Evolutionary conservation across 2,888 invertebrate genomes (phyloP).

Genomic region (Hyalella azteca): DNA sequence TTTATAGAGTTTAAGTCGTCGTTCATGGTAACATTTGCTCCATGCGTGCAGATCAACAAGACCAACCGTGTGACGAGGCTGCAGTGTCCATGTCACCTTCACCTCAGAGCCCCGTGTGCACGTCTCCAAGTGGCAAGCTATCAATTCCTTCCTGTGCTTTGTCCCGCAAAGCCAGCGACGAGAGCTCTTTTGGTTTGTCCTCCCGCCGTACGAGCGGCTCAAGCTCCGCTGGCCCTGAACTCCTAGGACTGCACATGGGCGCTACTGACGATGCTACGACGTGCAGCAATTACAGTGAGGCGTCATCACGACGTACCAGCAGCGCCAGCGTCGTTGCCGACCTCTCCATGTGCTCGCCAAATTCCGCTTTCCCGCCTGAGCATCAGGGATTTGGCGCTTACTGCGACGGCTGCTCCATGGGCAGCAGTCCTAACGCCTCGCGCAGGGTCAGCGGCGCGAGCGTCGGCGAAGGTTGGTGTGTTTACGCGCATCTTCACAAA

Average conservation of each 20-base stretch:
- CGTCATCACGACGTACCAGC: conserved; percentile 31
- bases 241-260: conserved; percentile 59
- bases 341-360: conserved; percentile 23
- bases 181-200: conserved; percentile 60
- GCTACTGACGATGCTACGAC: background rate
- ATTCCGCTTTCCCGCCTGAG: conserved; percentile 6
- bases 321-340: conserved; percentile 4
- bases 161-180: conserved; percentile 18
- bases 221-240: conserved; percentile 13
- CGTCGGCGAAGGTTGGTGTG: background rate
- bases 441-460: conserved; percentile 23
- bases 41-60: no score
- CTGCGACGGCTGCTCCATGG: conserved; percentile 2
- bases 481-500: no score
- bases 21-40: no score
- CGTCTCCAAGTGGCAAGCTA: background rate
- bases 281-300: background rate
- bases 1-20: no score
- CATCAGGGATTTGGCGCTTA: background rate
- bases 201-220: conserved; percentile 60
- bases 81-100: background rate
- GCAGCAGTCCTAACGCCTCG: conserved; percentile 21
- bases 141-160: background rate
- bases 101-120: background rate
- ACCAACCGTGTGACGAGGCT: background rate